These are phyloP conservation scores for Gallinago media DNA, from an alignment of 2,113 vertebrate genomes.

Conservation along the genomic window DNA sequence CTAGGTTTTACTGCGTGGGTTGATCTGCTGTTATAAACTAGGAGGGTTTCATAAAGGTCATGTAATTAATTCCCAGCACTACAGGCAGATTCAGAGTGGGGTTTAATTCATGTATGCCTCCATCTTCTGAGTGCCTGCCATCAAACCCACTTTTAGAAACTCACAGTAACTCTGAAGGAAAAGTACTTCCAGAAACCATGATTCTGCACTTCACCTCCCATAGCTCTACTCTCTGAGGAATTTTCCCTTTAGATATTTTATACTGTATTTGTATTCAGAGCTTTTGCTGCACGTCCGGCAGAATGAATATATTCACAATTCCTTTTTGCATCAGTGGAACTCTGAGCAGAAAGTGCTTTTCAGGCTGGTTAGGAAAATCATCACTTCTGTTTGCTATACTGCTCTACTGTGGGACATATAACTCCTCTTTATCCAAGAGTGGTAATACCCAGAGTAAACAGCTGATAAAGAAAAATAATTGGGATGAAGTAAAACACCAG, in stretches of 20 bases:
- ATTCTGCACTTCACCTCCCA: not conserved
- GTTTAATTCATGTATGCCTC: not conserved
- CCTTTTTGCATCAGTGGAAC: slow-evolving; percentile 25
- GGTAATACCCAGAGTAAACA: slow-evolving; percentile 14
- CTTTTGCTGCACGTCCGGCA: not conserved
- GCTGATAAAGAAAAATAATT: not conserved
- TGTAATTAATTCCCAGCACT: not conserved
- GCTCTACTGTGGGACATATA: not conserved
- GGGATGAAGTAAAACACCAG: not conserved
- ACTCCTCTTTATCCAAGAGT: not conserved
- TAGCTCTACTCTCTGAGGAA: not conserved
- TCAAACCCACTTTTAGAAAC: not conserved
- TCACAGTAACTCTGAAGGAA: not conserved
- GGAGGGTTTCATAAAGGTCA: not conserved
- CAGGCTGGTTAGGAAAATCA: slow-evolving; percentile 30
- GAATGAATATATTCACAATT: slow-evolving; percentile 1
- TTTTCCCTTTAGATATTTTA: not conserved
- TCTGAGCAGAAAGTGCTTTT: slow-evolving; percentile 1
- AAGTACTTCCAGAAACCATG: not conserved
- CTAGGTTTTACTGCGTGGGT: not conserved
- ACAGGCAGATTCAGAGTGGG: not conserved
- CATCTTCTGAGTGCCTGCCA: not conserved
- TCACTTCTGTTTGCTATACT: slow-evolving; percentile 26
- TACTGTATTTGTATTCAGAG: not conserved
- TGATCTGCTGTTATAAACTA: not conserved